A percentile compares a stretch with the other conserved stretches of the same genome.
These are phyloP conservation scores for Terebella lapidaria DNA, from an alignment of 2,888 invertebrate species.

Conservation along the genomic window DNA sequence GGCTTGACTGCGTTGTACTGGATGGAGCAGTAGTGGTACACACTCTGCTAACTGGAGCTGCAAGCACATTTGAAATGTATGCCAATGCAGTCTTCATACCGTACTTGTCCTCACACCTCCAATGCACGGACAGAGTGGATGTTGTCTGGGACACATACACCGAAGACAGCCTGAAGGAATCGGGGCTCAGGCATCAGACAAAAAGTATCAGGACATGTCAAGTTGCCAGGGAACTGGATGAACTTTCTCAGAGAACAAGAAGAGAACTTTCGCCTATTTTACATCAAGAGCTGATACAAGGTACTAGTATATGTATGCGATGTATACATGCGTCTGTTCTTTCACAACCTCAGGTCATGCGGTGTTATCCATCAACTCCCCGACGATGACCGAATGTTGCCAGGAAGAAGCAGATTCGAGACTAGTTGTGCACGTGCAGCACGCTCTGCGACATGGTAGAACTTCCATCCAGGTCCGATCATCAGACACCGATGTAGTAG, in stretches of 20 bases:
- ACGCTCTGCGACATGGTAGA: neutral
- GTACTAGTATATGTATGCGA: no score
- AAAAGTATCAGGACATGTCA: slow-evolving; percentile 3
- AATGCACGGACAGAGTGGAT: slow-evolving; percentile 9
- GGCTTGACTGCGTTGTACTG: neutral
- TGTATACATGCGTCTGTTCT: no score
- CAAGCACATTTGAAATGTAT: neutral
- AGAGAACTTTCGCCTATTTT: slow-evolving; percentile 16
- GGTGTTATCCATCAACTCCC: no score
- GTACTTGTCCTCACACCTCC: slow-evolving; percentile 9
- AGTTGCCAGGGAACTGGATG: slow-evolving; percentile 18
- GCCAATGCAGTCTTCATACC: slow-evolving; percentile 10
- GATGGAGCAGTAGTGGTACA: neutral
- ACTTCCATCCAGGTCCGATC: neutral
- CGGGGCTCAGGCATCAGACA: slow-evolving; percentile 5
- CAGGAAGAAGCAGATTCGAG: slow-evolving; percentile 25
- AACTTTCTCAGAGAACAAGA: slow-evolving; percentile 16
- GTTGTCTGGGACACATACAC: slow-evolving; percentile 18
- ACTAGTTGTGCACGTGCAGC: neutral
- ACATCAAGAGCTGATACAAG: no score
- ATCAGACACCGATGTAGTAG: neutral
- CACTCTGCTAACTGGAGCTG: neutral
- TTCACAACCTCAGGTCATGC: no score
- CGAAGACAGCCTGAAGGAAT: slow-evolving; percentile 13
- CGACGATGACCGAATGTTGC: no score